Conservation (phyloP, 1,140 invertebrate genomes). For the Drosophila teissieri region DNA sequence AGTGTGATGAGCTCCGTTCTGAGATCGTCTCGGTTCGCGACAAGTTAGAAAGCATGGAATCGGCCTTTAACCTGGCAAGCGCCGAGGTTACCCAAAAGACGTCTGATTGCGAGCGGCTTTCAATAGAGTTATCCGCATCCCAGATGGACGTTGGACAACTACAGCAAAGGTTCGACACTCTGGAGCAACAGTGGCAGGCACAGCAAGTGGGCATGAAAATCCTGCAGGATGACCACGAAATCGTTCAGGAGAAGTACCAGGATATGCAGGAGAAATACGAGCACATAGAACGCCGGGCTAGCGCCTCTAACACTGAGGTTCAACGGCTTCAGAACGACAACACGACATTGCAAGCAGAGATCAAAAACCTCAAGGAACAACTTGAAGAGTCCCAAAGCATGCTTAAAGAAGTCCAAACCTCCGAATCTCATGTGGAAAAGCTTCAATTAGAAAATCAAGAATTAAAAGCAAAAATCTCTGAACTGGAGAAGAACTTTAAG, state of each 20-base stretch:
- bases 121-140: constrained; percentile 26
- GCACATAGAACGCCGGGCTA: constrained; percentile 14
- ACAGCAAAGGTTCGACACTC: constrained; percentile 37
- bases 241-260: constrained; percentile 50
- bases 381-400: constrained; percentile 44
- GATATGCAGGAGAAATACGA: constrained; percentile 58
- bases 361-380: constrained; percentile 33
- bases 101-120: constrained; percentile 45
- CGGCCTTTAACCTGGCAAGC: constrained; percentile 27
- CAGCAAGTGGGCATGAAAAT: constrained; percentile 26
- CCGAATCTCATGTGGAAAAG: constrained; percentile 1
- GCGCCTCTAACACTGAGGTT: constrained; percentile 10
- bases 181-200: constrained; percentile 37
- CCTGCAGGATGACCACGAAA: constrained; percentile 49
- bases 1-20: constrained; percentile 49
- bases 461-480: constrained; percentile 25
- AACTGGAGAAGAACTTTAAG: constrained; percentile 30
- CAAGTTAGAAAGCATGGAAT: constrained; percentile 52
- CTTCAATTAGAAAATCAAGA: constrained; percentile 28
- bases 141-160: constrained; percentile 34
- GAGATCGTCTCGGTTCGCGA: constrained; percentile 41
- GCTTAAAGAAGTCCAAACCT: constrained; percentile 14
- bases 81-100: constrained; percentile 32
- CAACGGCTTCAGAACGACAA: constrained; percentile 45
- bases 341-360: constrained; percentile 43